phyloP scores from a whole-genome alignment of 2,797 vertebrate species.

The Pagetopsis macropterus region DNA sequence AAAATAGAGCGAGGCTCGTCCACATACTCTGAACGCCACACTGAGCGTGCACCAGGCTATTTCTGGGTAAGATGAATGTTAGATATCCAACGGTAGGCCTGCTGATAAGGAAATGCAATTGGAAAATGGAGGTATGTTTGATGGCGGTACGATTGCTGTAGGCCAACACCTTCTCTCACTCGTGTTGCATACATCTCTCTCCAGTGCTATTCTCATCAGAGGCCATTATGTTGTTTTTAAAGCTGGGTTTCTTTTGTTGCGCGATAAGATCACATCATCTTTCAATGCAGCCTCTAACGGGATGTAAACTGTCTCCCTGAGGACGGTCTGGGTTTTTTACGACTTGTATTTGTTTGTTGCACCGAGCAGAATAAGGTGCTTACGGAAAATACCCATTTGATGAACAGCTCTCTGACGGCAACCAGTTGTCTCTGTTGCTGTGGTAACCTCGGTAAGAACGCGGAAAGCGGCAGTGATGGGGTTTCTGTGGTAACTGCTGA shows the following conservation, averaged over 20 bases:
- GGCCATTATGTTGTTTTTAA: conserved; percentile 23
- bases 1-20: not conserved
- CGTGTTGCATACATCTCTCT: conserved; percentile 17
- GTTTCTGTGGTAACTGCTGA: conserved; percentile 83
- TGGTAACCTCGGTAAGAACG: conserved; percentile 76
- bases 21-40: not conserved
- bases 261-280: conserved; percentile 33
- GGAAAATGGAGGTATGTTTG: conserved; percentile 29
- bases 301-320: conserved; percentile 24
- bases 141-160: conserved; percentile 31
- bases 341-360: conserved; percentile 28
- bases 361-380: conserved; percentile 61
- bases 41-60: conserved; percentile 1
- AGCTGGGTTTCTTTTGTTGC: conserved; percentile 18
- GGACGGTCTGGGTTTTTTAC: conserved; percentile 28
- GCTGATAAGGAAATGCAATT: conserved; percentile 33
- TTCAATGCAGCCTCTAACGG: conserved; percentile 29
- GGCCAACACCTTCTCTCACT: conserved; percentile 11
- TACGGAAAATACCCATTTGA: conserved; percentile 71
- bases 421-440: conserved; percentile 84
- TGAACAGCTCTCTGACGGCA: conserved; percentile 68
- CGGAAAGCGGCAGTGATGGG: conserved; percentile 57
- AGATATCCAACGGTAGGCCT: conserved; percentile 3
- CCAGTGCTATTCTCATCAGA: conserved; percentile 35
- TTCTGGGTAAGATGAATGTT: conserved; percentile 28